Base-by-base conservation (phyloP, 2,797 vertebrate genomes). In the Myotis findleyi region DNA sequence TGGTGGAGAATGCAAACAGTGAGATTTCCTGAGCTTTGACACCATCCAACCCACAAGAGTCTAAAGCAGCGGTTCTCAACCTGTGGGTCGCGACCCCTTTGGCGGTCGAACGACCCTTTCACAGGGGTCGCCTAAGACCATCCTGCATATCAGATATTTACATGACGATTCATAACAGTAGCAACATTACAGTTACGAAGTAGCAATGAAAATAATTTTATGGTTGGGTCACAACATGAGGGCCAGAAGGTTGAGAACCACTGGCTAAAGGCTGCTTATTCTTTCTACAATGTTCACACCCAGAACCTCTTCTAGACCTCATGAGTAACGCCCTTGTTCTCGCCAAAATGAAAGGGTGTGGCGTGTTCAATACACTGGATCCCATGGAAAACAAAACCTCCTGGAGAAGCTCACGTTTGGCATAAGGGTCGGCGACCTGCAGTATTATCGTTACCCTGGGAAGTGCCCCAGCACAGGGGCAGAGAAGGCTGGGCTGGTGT, bases 361-460 rank as follows among this genome's bases (percentile, higher is more conserved):
- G 99, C 0, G 99, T 99, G 97, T 99, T 99, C 98, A 99, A 99
- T 98, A 99, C 99, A 99, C 99, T 99, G 99, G 99, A 99, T 98
- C 99, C 99, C 98, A 99, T 99, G 99, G 99, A 99, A 98, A 99
- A 99, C 98, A 99, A 99, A 98, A 99, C 99, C 94, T 99, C 98
- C 98, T 99, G 98, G 99, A 99, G 98, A 99, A 99, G 98, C 99
- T 99, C 96, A 99, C 99, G 98, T 99, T 99, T 21, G 99, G 99
- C 96, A 99, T 99, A 0, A 99, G 99, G 21, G 99, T 99, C 0
- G 99, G 99, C 96, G 99, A 99, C 98, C 99, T 99, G 98, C 99
- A 99, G 99, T 99, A 99, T 99, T 99, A 99, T 96, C 99, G 99
- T 97, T 99, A 99, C 99, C 99, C 99, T 98, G 99, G 99, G 99